These are phyloP conservation scores for Puffinus mauretanicus DNA, from an alignment of 2,113 vertebrate genomes.

Conservation along the genomic window DNA sequence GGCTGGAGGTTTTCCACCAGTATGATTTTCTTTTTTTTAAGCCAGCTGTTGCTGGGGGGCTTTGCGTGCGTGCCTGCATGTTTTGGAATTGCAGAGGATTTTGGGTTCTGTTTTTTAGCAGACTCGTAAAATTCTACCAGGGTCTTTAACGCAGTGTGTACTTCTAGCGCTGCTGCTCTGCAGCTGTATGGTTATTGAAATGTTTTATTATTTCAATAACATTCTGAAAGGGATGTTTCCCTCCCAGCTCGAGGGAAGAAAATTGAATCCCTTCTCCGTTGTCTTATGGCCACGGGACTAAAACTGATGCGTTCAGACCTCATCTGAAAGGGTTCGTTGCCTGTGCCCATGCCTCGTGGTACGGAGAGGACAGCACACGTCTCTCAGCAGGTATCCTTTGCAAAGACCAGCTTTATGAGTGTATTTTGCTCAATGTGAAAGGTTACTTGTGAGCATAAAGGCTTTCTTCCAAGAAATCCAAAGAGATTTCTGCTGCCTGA, in stretches of 20 bases:
- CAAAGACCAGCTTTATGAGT: not conserved
- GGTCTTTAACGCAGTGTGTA: constrained; percentile 19
- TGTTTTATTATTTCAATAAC: constrained; percentile 64
- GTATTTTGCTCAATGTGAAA: not conserved
- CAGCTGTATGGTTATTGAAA: constrained; percentile 64
- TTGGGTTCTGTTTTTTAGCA: constrained; percentile 35
- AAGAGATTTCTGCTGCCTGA: not conserved
- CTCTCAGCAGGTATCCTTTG: not conserved
- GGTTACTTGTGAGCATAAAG: not conserved
- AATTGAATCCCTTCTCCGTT: constrained; percentile 13
- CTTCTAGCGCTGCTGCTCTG: constrained; percentile 37
- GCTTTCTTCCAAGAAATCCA: not conserved
- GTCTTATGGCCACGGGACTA: not conserved
- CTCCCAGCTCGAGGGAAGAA: constrained; percentile 20
- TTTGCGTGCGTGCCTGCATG: not conserved
- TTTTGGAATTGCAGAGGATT: constrained; percentile 21
- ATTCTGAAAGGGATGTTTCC: constrained; percentile 49
- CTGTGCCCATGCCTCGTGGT: not conserved
- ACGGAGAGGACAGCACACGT: rapidly evolving
- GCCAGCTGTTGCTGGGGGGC: not conserved
- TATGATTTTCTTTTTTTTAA: not conserved
- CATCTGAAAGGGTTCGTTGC: not conserved
- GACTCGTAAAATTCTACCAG: constrained; percentile 34
- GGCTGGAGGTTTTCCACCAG: not conserved
- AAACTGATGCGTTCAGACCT: not conserved